phyloP scores from a whole-genome alignment of 1,140 invertebrate species.

The Nomia melanderi region DNA sequence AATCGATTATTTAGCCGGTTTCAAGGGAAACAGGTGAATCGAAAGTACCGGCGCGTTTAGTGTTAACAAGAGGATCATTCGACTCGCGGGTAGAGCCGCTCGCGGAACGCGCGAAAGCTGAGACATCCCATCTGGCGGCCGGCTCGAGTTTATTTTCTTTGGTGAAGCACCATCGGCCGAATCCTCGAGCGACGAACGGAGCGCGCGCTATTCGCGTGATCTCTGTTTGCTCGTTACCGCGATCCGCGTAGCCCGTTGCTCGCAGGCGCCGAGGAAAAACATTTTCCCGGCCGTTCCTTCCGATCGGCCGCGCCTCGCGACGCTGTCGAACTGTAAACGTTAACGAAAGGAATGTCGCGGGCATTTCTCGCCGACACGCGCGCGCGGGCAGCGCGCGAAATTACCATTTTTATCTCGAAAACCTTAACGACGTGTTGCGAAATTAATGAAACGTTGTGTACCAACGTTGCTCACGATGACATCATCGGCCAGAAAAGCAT shows the following conservation, averaged over 20 bases:
- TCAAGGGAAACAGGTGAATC: no score
- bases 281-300: not conserved
- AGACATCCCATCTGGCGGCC: constrained; percentile 34
- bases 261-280: no score
- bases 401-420: no score
- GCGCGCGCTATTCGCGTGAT: not conserved
- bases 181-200: not conserved
- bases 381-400: no score
- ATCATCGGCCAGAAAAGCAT: constrained; percentile 1
- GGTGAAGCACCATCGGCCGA: constrained; percentile 14
- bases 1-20: no score
- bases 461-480: not conserved
- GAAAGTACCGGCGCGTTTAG: no score
- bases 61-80: no score
- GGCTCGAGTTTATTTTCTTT: constrained; percentile 51
- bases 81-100: no score
- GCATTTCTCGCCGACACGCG: no score
- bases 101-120: constrained; percentile 16
- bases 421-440: not conserved
- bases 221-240: no score
- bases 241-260: no score
- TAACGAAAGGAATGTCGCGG: not conserved
- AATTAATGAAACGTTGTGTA: not conserved
- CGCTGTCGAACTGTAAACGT: not conserved
- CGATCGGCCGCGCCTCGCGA: not conserved